Conservation (phyloP, 1,140 invertebrate genomes). For the Rhagoletis zephyria region DNA sequence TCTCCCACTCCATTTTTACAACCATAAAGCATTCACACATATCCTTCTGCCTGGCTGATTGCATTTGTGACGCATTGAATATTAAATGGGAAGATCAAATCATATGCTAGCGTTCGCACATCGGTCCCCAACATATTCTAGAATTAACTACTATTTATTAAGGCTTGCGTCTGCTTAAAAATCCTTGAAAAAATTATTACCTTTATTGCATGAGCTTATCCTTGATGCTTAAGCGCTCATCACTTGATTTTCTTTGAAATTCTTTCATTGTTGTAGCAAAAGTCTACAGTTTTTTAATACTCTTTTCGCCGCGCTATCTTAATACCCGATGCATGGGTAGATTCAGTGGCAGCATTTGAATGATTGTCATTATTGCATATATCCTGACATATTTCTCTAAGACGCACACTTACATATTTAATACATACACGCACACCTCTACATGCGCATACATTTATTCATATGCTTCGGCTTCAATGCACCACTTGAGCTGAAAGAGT, state of each 20-base stretch:
- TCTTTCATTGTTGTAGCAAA: conserved; percentile 24
- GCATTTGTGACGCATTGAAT: conserved; percentile 24
- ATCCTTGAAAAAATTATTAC: conserved; percentile 27
- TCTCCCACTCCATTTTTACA: not conserved
- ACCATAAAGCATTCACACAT: not conserved
- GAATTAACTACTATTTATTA: not conserved
- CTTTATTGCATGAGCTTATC: conserved; percentile 27
- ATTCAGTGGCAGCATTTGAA: not conserved
- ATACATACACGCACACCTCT: not conserved
- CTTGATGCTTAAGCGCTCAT: conserved; percentile 35
- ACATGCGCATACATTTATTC: conserved; percentile 14
- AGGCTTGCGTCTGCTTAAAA: not conserved
- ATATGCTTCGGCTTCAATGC: conserved; percentile 23
- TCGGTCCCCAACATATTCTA: not conserved
- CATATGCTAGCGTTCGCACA: not conserved
- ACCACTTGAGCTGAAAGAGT: conserved; percentile 23
- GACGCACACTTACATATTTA: too few species aligned
- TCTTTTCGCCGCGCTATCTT: not conserved
- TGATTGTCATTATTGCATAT: conserved; percentile 42
- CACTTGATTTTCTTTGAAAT: not conserved
- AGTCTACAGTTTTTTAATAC: not conserved
- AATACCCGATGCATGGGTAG: not conserved
- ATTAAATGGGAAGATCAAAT: conserved; percentile 9
- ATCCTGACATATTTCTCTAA: not conserved
- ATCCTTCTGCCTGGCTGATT: conserved; percentile 24